Percentiles rank a stretch among this genome's conserved stretches.
Conservation (phyloP, 37 sponge, comb jelly and placozoan species). For the Tethya wilhelma region DNA sequence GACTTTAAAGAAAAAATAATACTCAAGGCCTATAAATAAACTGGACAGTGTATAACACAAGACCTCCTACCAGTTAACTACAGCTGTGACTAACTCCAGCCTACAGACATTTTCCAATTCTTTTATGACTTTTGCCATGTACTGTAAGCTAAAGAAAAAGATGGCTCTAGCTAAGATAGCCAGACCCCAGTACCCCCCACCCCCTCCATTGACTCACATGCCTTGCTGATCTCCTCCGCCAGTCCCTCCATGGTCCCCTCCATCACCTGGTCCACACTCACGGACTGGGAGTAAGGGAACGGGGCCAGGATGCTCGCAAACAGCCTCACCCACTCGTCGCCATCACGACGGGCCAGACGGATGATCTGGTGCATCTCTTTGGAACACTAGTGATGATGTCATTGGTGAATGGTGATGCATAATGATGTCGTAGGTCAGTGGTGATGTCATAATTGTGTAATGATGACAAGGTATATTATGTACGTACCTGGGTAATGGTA, state of each 20-base stretch:
- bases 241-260: constrained; percentile 44
- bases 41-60: too few relatives aligned
- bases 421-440: not conserved
- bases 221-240: constrained; percentile 8
- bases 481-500: constrained; percentile 37
- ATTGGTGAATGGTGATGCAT: not conserved
- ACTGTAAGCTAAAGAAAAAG: too few relatives aligned
- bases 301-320: constrained; percentile 58
- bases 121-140: too few relatives aligned
- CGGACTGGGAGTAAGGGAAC: constrained; percentile 48
- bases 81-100: too few relatives aligned
- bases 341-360: constrained; percentile 44
- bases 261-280: constrained; percentile 32
- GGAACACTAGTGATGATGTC: constrained; percentile 39
- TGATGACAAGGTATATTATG: not conserved
- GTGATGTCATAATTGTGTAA: not conserved
- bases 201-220: constrained; percentile 18
- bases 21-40: too few relatives aligned
- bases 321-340: constrained; percentile 73
- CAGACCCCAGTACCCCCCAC: too few relatives aligned
- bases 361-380: constrained; percentile 59
- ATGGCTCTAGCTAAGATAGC: too few relatives aligned
- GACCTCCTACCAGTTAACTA: too few relatives aligned
- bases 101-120: too few relatives aligned
- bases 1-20: too few relatives aligned